Percentiles rank a stretch among this genome's conserved stretches.
Conservation (phyloP, 2,888 invertebrate species). For the Cosmia trapezina region DNA sequence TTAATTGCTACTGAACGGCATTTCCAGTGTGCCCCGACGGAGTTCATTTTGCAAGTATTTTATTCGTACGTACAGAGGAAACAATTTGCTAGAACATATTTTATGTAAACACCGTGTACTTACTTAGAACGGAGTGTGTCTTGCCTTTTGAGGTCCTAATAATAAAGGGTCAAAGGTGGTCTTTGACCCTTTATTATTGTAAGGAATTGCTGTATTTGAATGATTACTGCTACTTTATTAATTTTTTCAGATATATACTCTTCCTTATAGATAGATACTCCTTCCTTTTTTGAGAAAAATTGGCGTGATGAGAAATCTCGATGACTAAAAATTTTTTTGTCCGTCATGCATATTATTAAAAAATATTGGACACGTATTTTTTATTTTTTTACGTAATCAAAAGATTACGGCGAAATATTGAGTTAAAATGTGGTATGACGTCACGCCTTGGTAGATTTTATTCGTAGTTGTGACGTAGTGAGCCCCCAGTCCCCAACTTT, state of each 20-base stretch:
- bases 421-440: too few species aligned
- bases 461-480: too few species aligned
- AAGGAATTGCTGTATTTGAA: neutral
- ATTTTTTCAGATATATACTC: too few species aligned
- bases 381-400: too few species aligned
- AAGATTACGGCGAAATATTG: too few species aligned
- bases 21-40: constrained; percentile 74
- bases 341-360: too few species aligned
- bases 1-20: constrained; percentile 87
- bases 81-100: constrained; percentile 69
- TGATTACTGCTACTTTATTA: neutral
- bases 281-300: neutral
- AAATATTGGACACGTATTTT: too few species aligned
- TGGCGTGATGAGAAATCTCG: neutral
- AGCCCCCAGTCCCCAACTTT: too few species aligned
- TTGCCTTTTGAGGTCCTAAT: neutral
- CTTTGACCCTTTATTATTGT: neutral
- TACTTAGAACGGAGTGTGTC: constrained; percentile 1
- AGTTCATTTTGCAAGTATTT: constrained; percentile 79
- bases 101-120: constrained; percentile 55
- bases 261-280: too few species aligned
- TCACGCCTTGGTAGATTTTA: too few species aligned
- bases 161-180: too few species aligned
- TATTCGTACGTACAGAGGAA: constrained; percentile 75
- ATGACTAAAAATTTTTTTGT: too few species aligned